A percentile compares a stretch with the other conserved stretches of the same genome.
Conservation (phyloP, 1,140 invertebrate species). For the Zophobas atratus region DNA sequence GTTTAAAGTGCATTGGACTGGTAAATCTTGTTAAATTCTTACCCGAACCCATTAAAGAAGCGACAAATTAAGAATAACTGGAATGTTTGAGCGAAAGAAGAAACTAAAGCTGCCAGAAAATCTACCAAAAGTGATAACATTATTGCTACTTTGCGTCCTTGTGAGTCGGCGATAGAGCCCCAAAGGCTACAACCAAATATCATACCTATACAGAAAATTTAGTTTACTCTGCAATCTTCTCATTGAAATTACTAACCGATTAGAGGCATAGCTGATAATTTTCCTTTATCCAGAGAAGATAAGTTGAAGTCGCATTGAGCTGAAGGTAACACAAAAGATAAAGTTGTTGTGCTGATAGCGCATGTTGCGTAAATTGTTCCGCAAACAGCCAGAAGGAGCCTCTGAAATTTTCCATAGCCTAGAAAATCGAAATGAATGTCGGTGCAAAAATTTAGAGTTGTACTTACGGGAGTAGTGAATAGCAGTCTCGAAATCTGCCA, state of each 20-base stretch:
- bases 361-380: constrained; percentile 80
- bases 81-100: constrained; percentile 74
- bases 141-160: constrained; percentile 74
- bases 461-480: constrained; percentile 71
- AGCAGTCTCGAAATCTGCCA: constrained; percentile 73
- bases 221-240: constrained; percentile 50
- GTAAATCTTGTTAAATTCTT: constrained; percentile 58
- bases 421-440: constrained; percentile 48
- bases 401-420: constrained; percentile 80
- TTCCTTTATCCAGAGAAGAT: constrained; percentile 72
- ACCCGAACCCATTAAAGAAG: constrained; percentile 78
- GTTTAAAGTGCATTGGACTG: constrained; percentile 23
- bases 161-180: constrained; percentile 76
- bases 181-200: constrained; percentile 79
- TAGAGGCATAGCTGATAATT: constrained; percentile 73
- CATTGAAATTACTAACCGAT: constrained; percentile 68
- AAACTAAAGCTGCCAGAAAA: constrained; percentile 73
- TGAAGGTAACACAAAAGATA: constrained; percentile 76
- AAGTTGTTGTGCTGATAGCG: constrained; percentile 74
- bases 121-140: constrained; percentile 76
- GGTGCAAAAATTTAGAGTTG: constrained; percentile 32
- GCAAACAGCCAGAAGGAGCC: constrained; percentile 73
- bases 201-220: constrained; percentile 71
- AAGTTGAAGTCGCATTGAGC: constrained; percentile 73
- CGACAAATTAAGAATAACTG: constrained; percentile 75